Evolutionary conservation across 1,140 invertebrate species (phyloP), one percentile per base, ranked within the genome.

Genomic region (Antheraea pernyi): DNA sequence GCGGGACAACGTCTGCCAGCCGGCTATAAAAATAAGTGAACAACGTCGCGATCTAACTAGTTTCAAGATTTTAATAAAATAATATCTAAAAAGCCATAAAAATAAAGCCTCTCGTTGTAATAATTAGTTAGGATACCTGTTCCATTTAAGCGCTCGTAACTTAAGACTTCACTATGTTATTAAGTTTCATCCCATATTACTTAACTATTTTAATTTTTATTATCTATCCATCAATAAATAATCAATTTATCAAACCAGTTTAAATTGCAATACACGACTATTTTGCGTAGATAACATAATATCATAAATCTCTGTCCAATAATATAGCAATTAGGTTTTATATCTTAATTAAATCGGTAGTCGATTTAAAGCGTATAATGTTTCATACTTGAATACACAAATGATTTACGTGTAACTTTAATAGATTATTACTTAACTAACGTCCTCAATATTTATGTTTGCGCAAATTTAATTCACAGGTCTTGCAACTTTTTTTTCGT

Each of bases 261-360:
- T 73, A 83, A 82, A 85, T 83, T 84, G 80, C 70, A 77, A 63
- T 70, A 74, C 72, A 67, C 70, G 66, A 60, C 65, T 72, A 71
- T 78, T 67, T 77, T 76, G 76, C 75, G 70, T 67, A 74, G 69
- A 37, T 53, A 68, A 53, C 65, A 61, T 63, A 65, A 70, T 69
- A 69, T 71, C 77, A 80, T 89, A 89, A 89, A 89, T 89, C 84
- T 79, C 72, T 64, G 65, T 79, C 74, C 84, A 86, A 89, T 89
- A 83, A 83, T 78, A 77, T 67, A 79, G 76, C 78, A 75, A 81
- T 79, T 76, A 77, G 80, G 75, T 76, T 75, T 77, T 80, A 81
- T 89, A 89, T 89, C 84, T 88, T 86, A 85, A 89, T 84, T 79
- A 80, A 78, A 85, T 85, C 83, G 84, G 76, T 80, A 83, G 82